Conservation (phyloP, 2,888 invertebrate species). For the Myathropa florea region DNA sequence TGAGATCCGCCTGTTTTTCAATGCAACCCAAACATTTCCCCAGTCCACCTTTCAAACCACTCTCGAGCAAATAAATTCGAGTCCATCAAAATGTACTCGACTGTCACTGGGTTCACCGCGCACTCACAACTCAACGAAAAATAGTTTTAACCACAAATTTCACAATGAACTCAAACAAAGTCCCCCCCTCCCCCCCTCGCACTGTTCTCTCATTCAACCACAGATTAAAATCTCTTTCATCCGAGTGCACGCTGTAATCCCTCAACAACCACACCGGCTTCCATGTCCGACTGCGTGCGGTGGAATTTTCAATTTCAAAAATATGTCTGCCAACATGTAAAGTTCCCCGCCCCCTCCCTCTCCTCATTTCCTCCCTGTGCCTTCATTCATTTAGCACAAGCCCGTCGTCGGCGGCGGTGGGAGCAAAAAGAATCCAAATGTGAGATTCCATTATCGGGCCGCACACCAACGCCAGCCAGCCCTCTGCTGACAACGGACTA, state of each 20-base stretch:
- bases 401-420: background rate
- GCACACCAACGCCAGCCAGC: background rate
- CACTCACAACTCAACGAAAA: background rate
- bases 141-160: background rate
- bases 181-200: background rate
- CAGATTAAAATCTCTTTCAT: background rate
- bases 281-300: constrained; percentile 37
- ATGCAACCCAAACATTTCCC: too few relatives aligned
- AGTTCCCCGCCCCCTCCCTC: too few relatives aligned
- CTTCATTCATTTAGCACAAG: constrained; percentile 11
- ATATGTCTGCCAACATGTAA: constrained; percentile 63
- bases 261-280: background rate
- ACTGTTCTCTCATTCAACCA: background rate
- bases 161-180: background rate
- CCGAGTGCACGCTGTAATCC: background rate
- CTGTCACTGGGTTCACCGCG: background rate
- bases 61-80: background rate
- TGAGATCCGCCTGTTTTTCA: too few relatives aligned
- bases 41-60: too few relatives aligned
- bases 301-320: constrained; percentile 67
- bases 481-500: background rate
- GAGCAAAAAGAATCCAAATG: background rate
- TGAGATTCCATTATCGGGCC: background rate
- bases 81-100: background rate
- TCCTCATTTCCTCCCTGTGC: background rate